Base-by-base conservation (phyloP, 2,888 invertebrate genomes). In the Megastigmus dorsalis region DNA sequence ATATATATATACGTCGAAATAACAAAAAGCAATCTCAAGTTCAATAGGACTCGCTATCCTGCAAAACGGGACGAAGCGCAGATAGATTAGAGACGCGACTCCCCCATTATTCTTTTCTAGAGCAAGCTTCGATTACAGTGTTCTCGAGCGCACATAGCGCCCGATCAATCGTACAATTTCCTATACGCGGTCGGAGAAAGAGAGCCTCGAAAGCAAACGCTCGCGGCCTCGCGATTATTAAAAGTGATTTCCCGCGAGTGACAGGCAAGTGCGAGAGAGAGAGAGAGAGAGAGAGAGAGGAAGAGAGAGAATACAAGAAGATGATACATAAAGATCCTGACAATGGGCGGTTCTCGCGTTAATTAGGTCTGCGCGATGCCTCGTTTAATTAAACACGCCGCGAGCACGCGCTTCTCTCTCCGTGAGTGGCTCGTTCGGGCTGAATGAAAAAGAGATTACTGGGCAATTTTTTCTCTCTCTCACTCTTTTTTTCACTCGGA, bases 381-480 rank as follows among this genome's bases (percentile, higher is more conserved):
- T 43, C 52, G 54, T 36, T 70, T 70, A 62, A 70, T 70, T 43
- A 69, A 69, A 52, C n/a, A n/a, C 26, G 48, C 18, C n/a, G 41
- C 43, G 26, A 15, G 6, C 20, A 3, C 55, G 23, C 4, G 23
- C 13, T 23, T 55, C 36, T 38, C 41, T 41, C 15, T 59, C 4
- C n/a, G n/a, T n/a, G n/a, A n/a, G n/a, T n/a, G n/a, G n/a, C n/a
- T n/a, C n/a, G n/a, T n/a, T n/a, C n/a, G n/a, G n/a, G 28, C 28
- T 20, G 62, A 36, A 65, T 26, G 38, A 23, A 43, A 41, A 65
- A 38, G 18, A 23, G 55, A 60, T 60, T 41, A 50, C 45, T 15
- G 9, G 3, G 59, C 48, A 50, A 60, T 48, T 50, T 59, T 71
- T 23, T 41, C 41, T 48, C 13, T 41, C 20, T 5, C 18, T n/a